phyloP scores from a whole-genome alignment of 2,888 invertebrate genomes.

The Andrena bicolor region DNA sequence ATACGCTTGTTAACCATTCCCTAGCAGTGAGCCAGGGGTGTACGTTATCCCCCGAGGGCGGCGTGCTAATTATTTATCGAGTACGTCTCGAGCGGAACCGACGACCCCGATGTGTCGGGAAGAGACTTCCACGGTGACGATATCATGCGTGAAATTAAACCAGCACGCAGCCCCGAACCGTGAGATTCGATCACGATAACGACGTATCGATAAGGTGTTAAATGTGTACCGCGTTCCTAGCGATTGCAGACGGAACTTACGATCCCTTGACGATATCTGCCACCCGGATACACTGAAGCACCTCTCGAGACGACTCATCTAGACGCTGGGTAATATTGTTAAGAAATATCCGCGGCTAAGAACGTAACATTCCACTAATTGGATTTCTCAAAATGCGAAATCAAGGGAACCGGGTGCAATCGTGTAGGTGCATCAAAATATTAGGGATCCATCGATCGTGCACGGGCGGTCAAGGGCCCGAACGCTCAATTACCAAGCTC shows the following conservation, averaged over 20 bases:
- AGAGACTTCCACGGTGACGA: slow-evolving; percentile 44
- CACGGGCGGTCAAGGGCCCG: slow-evolving; percentile 39
- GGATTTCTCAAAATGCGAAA: background rate
- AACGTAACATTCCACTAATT: background rate
- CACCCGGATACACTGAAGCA: background rate
- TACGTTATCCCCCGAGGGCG: slow-evolving; percentile 56
- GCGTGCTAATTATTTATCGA: slow-evolving; percentile 71
- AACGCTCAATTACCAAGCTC: slow-evolving; percentile 73
- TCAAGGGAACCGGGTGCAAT: slow-evolving; percentile 1
- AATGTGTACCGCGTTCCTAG: slow-evolving; percentile 35
- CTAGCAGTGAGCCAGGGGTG: slow-evolving; percentile 40
- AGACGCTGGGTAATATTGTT: background rate
- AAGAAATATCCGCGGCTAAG: too few relatives aligned
- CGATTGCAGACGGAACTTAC: slow-evolving; percentile 24
- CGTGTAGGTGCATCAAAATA: slow-evolving; percentile 22
- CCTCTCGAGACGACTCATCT: background rate
- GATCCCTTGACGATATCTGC: slow-evolving; percentile 1
- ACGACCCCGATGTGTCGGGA: slow-evolving; percentile 53
- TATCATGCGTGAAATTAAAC: slow-evolving; percentile 58
- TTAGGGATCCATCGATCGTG: slow-evolving; percentile 37
- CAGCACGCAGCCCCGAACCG: slow-evolving; percentile 29
- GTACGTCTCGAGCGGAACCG: slow-evolving; percentile 53
- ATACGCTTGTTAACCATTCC: slow-evolving; percentile 70
- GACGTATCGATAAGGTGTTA: slow-evolving; percentile 55
- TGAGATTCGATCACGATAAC: slow-evolving; percentile 65